These are phyloP conservation scores for Subacronicta megacephala DNA, from an alignment of 2,888 invertebrate species.

Conservation along the genomic window DNA sequence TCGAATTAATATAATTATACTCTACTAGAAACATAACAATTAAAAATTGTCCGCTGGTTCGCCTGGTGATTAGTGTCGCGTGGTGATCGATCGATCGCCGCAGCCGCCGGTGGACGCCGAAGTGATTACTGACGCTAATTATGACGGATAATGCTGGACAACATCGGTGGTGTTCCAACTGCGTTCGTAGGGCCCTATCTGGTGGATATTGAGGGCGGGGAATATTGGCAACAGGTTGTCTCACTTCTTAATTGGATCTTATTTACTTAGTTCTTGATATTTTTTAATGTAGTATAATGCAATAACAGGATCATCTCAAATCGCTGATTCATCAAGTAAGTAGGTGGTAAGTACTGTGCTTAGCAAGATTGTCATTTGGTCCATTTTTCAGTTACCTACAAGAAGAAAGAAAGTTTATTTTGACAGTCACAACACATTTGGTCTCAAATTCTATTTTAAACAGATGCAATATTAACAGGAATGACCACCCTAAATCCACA, in stretches of 20 bases:
- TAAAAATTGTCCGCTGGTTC: slow-evolving; percentile 19
- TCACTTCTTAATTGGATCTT: background rate
- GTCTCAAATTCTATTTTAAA: too few relatives aligned
- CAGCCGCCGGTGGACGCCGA: background rate
- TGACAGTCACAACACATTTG: too few relatives aligned
- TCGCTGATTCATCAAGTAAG: too few relatives aligned
- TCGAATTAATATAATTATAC: too few relatives aligned
- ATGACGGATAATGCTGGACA: slow-evolving; percentile 38
- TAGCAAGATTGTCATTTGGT: too few relatives aligned
- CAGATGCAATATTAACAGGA: too few relatives aligned
- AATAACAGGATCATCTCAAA: too few relatives aligned
- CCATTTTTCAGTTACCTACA: too few relatives aligned
- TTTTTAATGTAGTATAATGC: too few relatives aligned
- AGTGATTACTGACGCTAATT: slow-evolving; percentile 47
- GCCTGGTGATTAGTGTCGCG: slow-evolving; percentile 30
- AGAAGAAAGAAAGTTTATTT: too few relatives aligned
- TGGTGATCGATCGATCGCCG: slow-evolving; percentile 34
- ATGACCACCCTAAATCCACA: too few relatives aligned
- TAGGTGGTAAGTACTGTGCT: too few relatives aligned
- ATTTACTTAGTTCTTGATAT: background rate
- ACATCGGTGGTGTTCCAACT: slow-evolving; percentile 29
- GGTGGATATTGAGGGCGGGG: background rate
- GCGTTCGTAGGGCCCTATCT: slow-evolving; percentile 6
- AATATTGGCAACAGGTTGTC: slow-evolving; percentile 14
- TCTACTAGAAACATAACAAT: slow-evolving; percentile 14